These are phyloP conservation scores for Flexamia atlantica DNA, from an alignment of 2,888 invertebrate species.

Conservation along the genomic window DNA sequence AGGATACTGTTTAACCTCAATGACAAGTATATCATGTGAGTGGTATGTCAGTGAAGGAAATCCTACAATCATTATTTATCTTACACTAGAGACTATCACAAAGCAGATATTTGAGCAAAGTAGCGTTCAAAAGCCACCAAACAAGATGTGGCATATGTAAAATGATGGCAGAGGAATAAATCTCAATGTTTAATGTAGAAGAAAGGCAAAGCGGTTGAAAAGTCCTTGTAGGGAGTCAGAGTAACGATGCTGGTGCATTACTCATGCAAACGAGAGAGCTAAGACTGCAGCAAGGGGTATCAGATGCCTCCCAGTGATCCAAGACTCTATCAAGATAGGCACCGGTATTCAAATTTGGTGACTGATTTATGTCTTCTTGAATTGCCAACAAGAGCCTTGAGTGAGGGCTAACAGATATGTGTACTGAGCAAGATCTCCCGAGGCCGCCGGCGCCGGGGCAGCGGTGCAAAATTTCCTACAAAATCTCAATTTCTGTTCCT, in stretches of 20 bases:
- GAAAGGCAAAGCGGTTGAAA: slow-evolving; percentile 20
- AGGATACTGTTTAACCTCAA: too few relatives aligned
- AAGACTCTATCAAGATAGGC: slow-evolving; percentile 34
- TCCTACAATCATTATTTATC: too few relatives aligned
- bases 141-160: neutral
- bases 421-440: neutral
- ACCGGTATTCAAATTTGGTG: slow-evolving; percentile 45
- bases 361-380: slow-evolving; percentile 39
- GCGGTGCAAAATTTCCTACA: too few relatives aligned
- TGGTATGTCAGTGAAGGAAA: too few relatives aligned
- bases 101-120: neutral
- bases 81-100: too few relatives aligned
- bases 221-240: slow-evolving; percentile 8
- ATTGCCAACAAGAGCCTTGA: neutral
- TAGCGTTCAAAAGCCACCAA: neutral
- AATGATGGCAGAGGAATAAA: slow-evolving; percentile 16
- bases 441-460: neutral
- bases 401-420: neutral
- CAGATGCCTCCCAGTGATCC: neutral
- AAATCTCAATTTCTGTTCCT: too few relatives aligned
- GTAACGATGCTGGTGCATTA: slow-evolving; percentile 46
- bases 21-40: too few relatives aligned
- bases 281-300: slow-evolving; percentile 15
- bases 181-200: slow-evolving; percentile 36
- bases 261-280: slow-evolving; percentile 47